These are phyloP conservation scores for Esox masquinongy DNA, from an alignment of 2,797 vertebrate species.

Conservation along the genomic window DNA sequence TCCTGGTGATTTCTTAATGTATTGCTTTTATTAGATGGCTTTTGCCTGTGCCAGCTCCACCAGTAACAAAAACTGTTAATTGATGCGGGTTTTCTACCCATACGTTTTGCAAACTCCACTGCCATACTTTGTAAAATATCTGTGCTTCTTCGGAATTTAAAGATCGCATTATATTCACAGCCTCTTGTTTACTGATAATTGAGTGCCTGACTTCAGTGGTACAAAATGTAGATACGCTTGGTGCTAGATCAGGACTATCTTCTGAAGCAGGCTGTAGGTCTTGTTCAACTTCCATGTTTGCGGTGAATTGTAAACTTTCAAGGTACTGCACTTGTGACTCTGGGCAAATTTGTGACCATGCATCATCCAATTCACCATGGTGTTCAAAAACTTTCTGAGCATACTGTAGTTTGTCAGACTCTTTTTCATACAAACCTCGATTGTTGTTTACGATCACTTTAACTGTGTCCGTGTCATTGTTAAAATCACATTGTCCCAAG, in stretches of 20 bases:
- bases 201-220: neutral
- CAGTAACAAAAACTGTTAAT: constrained; percentile 11
- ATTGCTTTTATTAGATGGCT: constrained; percentile 2
- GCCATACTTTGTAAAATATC: neutral
- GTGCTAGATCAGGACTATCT: neutral
- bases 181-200: no score
- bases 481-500: neutral
- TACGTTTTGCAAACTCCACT: neutral
- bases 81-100: constrained; percentile 8
- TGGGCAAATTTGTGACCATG: neutral
- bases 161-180: no score
- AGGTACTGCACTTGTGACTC: no score
- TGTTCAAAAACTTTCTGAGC: constrained; percentile 7
- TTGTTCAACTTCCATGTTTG: neutral
- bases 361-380: constrained; percentile 1
- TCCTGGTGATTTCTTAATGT: neutral
- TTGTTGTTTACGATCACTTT: constrained; percentile 8
- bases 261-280: neutral
- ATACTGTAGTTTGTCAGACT: constrained; percentile 7
- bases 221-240: neutral
- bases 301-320: no score
- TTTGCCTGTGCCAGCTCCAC: neutral
- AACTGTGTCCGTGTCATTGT: neutral
- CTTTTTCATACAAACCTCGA: constrained; percentile 9
- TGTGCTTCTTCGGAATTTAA: no score